These are phyloP conservation scores for Myoxocephalus aenaeus DNA, from an alignment of 2,797 vertebrate species.

Conservation along the genomic window DNA sequence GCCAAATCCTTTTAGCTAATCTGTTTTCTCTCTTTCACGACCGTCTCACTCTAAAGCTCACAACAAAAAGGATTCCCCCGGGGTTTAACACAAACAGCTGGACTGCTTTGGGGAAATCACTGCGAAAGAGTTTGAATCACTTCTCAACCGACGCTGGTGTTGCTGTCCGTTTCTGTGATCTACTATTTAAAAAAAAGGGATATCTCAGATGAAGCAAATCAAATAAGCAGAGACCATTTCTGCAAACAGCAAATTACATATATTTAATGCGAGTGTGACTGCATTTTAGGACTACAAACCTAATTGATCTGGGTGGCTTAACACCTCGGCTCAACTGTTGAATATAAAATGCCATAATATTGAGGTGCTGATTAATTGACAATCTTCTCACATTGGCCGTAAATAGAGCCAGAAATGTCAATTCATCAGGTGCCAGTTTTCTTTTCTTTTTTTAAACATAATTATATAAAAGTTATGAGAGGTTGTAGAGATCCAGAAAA, in stretches of 20 bases:
- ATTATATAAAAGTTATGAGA: neutral
- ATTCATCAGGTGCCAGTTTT: too few species aligned
- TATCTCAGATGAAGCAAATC: neutral
- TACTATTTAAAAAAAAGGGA: neutral
- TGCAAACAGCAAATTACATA: neutral
- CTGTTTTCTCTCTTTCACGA: conserved; percentile 22
- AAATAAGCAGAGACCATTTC: neutral
- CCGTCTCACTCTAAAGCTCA: conserved; percentile 1
- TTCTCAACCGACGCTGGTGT: neutral
- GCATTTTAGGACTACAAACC: too few species aligned
- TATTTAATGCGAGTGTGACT: neutral
- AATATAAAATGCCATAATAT: neutral
- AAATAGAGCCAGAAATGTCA: too few species aligned
- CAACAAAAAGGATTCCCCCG: conserved; percentile 27
- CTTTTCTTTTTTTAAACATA: too few species aligned
- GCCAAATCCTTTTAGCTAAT: conserved; percentile 58
- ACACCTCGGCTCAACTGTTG: neutral
- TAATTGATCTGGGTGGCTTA: neutral
- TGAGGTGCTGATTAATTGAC: neutral
- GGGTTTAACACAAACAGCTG: conserved; percentile 4
- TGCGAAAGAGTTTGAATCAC: neutral
- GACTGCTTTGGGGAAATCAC: neutral
- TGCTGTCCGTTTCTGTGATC: neutral
- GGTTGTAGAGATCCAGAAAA: neutral
- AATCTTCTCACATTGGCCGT: neutral